Base-by-base conservation (phyloP, 1,140 invertebrate genomes). In the Drosophila nigromelanica region DNA sequence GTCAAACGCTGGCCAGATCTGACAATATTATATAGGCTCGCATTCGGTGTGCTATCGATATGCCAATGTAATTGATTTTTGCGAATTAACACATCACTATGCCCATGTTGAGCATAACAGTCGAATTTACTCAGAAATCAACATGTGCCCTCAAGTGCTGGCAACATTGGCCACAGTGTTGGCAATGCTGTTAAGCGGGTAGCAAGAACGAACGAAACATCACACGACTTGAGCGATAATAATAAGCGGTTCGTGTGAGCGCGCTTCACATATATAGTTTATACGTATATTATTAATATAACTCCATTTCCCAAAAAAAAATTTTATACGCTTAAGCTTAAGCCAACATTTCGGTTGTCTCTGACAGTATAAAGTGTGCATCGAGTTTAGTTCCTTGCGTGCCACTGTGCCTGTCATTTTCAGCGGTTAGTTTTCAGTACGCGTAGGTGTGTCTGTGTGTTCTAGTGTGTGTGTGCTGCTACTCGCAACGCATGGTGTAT, bases 191-290 rank as follows among this genome's bases (percentile, higher is more conserved):
- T 64, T 61, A 39, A 64, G 45, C 50, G 59, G 67, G 60, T 63
- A 70, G 60, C 66, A 61, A 40, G 58, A 59, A 50, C 45, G 64
- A 59, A 50, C 45, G 64, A 63, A 64, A 45, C 61, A 66, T 52
- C 54, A 52, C 56, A 68, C 69, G 56, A 67, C 55, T 62, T 51
- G 33, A 33, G 37, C 66, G 37, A 69, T 73, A 62, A 70, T 68
- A 73, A 45, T 62, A 73, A 62, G 43, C 66, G 66, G 58, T 58
- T 70, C 71, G 71, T 73, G 66, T 50, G 66, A 62, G 50, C 71
- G 50, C 54, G 62, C 39, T 67, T 64, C 24, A 33, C 15, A 40
- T 30, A 67, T 59, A 48, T 63, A 64, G 73, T 12, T 30, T 48
- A 73, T 33, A 69, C 39, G 39, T 48, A 51, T 56, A 58, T 54